Percentiles rank a stretch among this genome's conserved stretches.
Evolutionary conservation across 2,113 vertebrate genomes (phyloP).

Genomic region (Peucedramus taeniatus): DNA sequence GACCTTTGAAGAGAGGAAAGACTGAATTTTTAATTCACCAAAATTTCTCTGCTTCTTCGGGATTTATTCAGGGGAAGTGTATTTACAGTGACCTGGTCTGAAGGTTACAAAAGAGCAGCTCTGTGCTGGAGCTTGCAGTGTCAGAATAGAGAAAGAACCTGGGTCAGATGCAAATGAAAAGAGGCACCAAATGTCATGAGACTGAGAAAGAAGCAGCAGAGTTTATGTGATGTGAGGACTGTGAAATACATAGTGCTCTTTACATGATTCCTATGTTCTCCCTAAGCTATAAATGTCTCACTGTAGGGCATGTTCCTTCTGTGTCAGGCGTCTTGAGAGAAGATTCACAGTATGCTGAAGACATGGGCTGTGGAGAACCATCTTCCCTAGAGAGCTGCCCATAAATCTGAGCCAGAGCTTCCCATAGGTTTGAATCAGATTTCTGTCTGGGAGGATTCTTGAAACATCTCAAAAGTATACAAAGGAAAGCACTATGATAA

Average conservation of each 20-base stretch:
- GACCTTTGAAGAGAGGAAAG: background rate
- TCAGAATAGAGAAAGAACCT: background rate
- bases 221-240: background rate
- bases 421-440: background rate
- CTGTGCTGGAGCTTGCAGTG: background rate
- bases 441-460: background rate
- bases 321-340: background rate
- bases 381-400: background rate
- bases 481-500: background rate
- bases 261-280: background rate
- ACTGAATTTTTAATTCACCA: background rate
- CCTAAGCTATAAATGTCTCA: background rate
- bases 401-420: background rate
- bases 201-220: background rate
- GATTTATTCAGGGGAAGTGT: background rate
- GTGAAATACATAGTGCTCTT: background rate
- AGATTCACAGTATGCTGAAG: background rate
- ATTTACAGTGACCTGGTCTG: background rate
- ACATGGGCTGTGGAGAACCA: background rate
- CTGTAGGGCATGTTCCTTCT: background rate
- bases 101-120: background rate
- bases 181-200: background rate
- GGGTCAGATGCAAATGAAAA: background rate
- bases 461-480: background rate
- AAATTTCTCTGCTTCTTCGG: background rate